Conservation (phyloP, 2,797 vertebrate species). For the Clamator glandarius region DNA sequence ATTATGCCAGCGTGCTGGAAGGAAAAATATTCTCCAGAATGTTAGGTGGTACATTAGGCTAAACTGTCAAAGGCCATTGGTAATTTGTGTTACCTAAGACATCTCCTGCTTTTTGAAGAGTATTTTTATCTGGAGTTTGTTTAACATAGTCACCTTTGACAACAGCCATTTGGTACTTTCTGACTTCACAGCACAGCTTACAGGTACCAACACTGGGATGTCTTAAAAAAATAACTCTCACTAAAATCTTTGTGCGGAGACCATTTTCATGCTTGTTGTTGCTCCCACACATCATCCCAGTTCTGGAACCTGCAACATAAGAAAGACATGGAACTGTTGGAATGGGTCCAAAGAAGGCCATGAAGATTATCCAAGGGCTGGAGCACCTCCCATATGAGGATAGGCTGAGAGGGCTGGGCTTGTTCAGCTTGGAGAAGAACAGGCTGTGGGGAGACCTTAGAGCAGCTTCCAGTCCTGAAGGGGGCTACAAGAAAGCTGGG, state of each 20-base stretch:
- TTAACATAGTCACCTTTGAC: background rate
- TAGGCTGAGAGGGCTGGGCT: no score
- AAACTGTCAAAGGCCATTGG: background rate
- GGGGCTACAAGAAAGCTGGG: no score
- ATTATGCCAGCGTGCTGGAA: background rate
- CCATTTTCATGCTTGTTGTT: background rate
- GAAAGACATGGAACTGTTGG: no score
- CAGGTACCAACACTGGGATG: rapidly evolving
- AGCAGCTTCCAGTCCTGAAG: no score
- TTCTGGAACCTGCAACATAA: background rate
- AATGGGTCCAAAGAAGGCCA: no score
- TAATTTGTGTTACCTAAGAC: background rate
- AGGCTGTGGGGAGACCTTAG: no score
- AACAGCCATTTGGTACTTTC: background rate
- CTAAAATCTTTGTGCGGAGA: background rate
- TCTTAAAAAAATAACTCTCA: background rate
- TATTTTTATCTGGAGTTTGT: background rate
- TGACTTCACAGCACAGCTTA: background rate
- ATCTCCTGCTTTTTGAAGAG: background rate
- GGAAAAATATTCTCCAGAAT: background rate
- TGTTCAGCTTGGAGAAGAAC: no score
- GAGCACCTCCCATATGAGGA: no score
- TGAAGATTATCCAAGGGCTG: no score
- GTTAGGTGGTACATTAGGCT: background rate
- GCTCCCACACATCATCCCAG: background rate